phyloP scores from a whole-genome alignment of 2,888 invertebrate species.

The Sarcophaga variegata region DNA sequence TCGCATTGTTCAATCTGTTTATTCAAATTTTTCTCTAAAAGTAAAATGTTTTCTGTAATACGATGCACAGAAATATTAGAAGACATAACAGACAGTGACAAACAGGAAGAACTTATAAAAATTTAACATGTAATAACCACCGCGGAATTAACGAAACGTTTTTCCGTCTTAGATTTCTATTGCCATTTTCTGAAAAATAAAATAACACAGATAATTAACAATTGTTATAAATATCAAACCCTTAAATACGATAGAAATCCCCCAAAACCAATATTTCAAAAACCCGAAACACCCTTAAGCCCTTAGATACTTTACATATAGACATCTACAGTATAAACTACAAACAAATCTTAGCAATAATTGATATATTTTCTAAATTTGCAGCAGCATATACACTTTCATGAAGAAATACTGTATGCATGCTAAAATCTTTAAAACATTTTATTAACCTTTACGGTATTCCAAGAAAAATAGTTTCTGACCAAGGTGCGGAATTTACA shows the following conservation, averaged over 20 bases:
- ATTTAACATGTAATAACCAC: slow-evolving; percentile 60
- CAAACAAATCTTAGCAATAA: slow-evolving; percentile 56
- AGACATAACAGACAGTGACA: slow-evolving; percentile 64
- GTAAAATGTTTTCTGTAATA: slow-evolving; percentile 38
- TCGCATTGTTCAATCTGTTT: slow-evolving; percentile 43
- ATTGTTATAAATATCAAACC: slow-evolving; percentile 64
- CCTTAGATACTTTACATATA: slow-evolving; percentile 63
- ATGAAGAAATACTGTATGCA: too few relatives aligned
- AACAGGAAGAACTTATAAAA: slow-evolving; percentile 57
- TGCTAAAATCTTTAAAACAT: neutral
- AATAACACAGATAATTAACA: slow-evolving; percentile 67
- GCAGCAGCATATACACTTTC: too few relatives aligned
- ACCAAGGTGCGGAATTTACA: neutral
- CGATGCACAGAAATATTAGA: slow-evolving; percentile 60
- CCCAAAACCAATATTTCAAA: slow-evolving; percentile 58
- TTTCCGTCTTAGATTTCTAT: slow-evolving; percentile 61
- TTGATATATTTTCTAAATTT: slow-evolving; percentile 9
- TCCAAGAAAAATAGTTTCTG: neutral
- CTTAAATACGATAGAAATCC: slow-evolving; percentile 63
- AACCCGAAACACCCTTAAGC: slow-evolving; percentile 52
- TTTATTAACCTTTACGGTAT: neutral
- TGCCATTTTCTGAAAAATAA: slow-evolving; percentile 63
- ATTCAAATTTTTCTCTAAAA: slow-evolving; percentile 24
- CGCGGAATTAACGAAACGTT: slow-evolving; percentile 64
- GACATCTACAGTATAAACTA: slow-evolving; percentile 63